Conservation (phyloP, 2,113 vertebrate species). For the Gracilinanus agilis region DNA sequence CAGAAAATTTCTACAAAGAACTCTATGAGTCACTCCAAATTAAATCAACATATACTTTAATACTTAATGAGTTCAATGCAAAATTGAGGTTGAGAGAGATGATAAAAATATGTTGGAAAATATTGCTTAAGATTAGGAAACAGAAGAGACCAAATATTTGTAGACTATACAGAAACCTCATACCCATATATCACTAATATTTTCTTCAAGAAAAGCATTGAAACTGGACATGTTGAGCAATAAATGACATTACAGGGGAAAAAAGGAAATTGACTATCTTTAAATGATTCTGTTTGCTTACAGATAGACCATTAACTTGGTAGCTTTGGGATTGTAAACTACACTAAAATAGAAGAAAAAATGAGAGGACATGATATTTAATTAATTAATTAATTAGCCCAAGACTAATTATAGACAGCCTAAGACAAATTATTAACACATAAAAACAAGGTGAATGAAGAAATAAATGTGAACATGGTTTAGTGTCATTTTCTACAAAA, state of each 20-base stretch:
- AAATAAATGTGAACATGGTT: background rate
- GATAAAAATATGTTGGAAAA: background rate
- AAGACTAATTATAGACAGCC: too few relatives aligned
- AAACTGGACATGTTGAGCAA: background rate
- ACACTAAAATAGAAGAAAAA: background rate
- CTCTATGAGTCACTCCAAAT: background rate
- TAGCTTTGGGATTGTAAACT: background rate
- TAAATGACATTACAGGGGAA: background rate
- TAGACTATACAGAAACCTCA: background rate
- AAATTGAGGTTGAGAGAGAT: background rate
- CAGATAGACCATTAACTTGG: background rate
- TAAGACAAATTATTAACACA: background rate
- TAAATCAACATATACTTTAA: background rate
- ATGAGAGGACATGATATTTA: background rate
- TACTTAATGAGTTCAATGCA: background rate
- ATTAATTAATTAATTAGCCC: too few relatives aligned
- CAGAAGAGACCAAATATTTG: background rate
- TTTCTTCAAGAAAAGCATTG: background rate
- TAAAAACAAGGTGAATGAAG: background rate
- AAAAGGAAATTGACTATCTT: background rate
- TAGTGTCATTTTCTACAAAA: background rate
- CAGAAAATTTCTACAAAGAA: background rate
- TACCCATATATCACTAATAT: background rate
- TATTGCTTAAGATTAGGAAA: constrained; percentile 1
- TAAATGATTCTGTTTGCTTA: background rate